Evolutionary conservation across 2,797 vertebrate species (phyloP), one percentile per base, ranked within the genome.

Genomic region (Melanotaenia pygmaea): DNA sequence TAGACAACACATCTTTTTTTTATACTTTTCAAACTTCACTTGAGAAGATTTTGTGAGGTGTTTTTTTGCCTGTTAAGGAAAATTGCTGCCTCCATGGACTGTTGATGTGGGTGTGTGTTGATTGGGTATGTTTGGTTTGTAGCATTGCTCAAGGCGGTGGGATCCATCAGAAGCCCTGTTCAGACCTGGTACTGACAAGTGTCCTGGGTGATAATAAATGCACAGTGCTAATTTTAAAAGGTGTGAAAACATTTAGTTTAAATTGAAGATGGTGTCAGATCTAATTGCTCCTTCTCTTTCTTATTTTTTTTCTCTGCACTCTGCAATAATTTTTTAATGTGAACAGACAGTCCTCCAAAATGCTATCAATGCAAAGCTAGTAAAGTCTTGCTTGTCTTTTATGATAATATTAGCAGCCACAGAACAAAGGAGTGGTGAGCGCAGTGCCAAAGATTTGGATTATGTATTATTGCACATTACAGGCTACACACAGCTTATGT

Each of bases 321-420:
- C 18, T 47, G 45, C 26, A 18, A 47, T 47, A 47, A 5, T 47
- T 47, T 47, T 47, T 47, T 8, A 47, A 47, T n/a, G 6, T 47
- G 45, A 43, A 18, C 14, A 24, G n/a, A 47, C 18, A 47, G 18
- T 8, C 20, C 45, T 47, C 18, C 20, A 20, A 20, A 18, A 45
- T 45, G 40, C 40, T 45, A 45, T 6, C 14, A 43, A 16, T 43
- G 38, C 13, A 45, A 45, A 18, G 43, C 16, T 16, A 47, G 45
- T 18, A 47, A n/a, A 20, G 7, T 61, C 22, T 22, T 26, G 43
- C 32, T 51, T 26, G 14, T 26, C 5, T 28, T 28, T 38, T 70
- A 51, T 60, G 58, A 37, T 53, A 60, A 61, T 61, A 51, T 70
- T 34, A 38, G 67, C 67, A 60, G 58, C 35, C 32, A 24, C 22